These are phyloP conservation scores for Platerodrilus igneus DNA, from an alignment of 2,888 invertebrate genomes.

Conservation along the genomic window DNA sequence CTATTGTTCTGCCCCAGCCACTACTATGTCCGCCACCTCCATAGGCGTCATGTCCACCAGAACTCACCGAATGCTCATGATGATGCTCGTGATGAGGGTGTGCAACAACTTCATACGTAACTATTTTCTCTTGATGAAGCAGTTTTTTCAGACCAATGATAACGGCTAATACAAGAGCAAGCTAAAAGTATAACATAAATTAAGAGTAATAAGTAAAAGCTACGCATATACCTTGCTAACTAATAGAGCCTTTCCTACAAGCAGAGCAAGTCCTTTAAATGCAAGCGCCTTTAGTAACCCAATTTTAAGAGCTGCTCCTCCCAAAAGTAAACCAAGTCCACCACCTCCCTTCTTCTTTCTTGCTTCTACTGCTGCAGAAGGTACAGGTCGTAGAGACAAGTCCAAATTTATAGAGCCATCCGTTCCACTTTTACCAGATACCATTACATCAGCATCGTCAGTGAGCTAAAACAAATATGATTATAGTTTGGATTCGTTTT, in stretches of 20 bases:
- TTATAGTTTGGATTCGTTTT: neutral
- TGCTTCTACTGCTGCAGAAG: conserved; percentile 36
- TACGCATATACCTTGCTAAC: conserved; percentile 60
- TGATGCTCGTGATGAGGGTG: conserved; percentile 63
- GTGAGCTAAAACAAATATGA: conserved; percentile 48
- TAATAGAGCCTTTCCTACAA: conserved; percentile 80
- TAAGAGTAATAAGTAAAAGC: no score
- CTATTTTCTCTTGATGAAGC: conserved; percentile 68
- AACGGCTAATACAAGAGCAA: conserved; percentile 73
- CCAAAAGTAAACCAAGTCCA: conserved; percentile 67
- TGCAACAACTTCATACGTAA: conserved; percentile 72
- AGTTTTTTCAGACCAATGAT: conserved; percentile 80
- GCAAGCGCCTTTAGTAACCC: conserved; percentile 75
- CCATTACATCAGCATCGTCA: conserved; percentile 73
- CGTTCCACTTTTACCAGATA: conserved; percentile 63
- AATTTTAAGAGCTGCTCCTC: conserved; percentile 73
- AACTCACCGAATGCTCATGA: conserved; percentile 49
- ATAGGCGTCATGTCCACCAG: conserved; percentile 39
- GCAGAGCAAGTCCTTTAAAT: conserved; percentile 73
- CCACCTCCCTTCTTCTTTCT: conserved; percentile 54
- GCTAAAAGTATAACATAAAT: conserved; percentile 41
- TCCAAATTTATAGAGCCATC: conserved; percentile 67
- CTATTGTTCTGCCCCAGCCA: conserved; percentile 59
- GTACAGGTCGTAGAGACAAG: conserved; percentile 54
- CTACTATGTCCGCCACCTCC: conserved; percentile 44